Evolutionary conservation across 1,140 invertebrate genomes (phyloP), one percentile per base, ranked within the genome.

Genomic region (Daktulosphaira vitifoliae): DNA sequence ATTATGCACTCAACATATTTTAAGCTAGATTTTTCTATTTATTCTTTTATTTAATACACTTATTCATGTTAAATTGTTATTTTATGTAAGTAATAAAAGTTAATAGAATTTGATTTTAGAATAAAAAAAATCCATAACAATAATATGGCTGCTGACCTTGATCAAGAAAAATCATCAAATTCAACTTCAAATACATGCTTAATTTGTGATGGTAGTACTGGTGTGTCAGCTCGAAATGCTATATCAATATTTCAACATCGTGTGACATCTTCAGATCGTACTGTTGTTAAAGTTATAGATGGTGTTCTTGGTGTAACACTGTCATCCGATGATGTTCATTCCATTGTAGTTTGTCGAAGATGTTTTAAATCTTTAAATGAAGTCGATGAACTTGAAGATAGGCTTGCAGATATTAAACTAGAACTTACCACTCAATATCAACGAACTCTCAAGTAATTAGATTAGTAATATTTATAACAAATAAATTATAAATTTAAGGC

Each of bases 301-400:
- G 70, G 74, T 39, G 71, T 82, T n/a, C 70, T 83, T 38, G 75
- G 78, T 33, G 74, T 72, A 50, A 73, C 78, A 62, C 69, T 83
- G 5, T 76, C 71, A 33, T 73, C 78, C 68, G 72, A 79, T 6
- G 72, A 72, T 65, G 75, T 76, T 2, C 80, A 82, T 70, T 80
- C 79, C 20, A 71, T 74, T 51, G 72, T 82, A 22, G 72, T 84
- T 18, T 85, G 83, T 71, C 83, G 81, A 73, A 84, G 83, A 69
- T 85, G 83, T 70, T 83, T 75, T 68, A 81, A 81, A 73, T 70
- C 81, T 26, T 76, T 82, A 52, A 78, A 79, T 68, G 82, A 85
- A 76, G 75, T 80, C 37, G 81, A 83, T 69, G 81, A 82, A 68
- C 69, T 84, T 46, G 77, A 82, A 71, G 74, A 66, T 70, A 77